Evolutionary conservation across 2,113 vertebrate species (phyloP).

Genomic region (Nanorana parkeri): DNA sequence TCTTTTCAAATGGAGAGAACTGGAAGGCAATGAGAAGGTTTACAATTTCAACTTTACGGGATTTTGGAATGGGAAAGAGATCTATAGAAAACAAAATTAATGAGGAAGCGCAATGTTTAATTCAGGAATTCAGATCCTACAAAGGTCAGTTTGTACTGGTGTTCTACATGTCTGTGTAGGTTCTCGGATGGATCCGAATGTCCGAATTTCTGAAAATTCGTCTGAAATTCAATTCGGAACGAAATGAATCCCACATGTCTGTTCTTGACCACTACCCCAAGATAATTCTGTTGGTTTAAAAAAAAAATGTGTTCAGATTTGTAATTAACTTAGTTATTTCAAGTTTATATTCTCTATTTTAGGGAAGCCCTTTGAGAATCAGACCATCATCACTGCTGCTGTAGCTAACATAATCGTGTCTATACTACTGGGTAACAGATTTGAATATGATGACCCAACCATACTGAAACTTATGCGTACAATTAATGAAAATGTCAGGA

Average conservation of each 20-base stretch:
- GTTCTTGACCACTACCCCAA: not conserved
- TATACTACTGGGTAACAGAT: not conserved
- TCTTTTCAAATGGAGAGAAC: conserved; percentile 64
- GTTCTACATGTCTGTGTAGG: not conserved
- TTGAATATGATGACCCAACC: conserved; percentile 1
- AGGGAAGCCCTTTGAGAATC: conserved; percentile 4
- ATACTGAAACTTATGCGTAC: not conserved
- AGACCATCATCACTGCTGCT: not conserved
- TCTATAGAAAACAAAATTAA: conserved; percentile 66
- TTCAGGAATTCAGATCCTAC: not conserved
- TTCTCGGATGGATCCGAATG: not conserved
- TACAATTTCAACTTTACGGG: conserved; percentile 60
- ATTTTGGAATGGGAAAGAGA: conserved; percentile 63
- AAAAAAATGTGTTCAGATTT: not conserved
- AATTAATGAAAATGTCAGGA: not conserved
- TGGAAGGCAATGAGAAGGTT: conserved; percentile 72
- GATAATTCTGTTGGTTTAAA: not conserved
- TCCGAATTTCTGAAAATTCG: not conserved
- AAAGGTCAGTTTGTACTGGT: not conserved
- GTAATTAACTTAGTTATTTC: not conserved
- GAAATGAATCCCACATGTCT: no score
- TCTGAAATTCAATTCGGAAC: not conserved
- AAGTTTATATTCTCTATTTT: not conserved
- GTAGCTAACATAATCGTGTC: conserved; percentile 32
- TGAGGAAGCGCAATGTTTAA: conserved; percentile 2